Base-by-base conservation (phyloP, 92 coral and sea anemone species). In the Desmophyllum pertusum region DNA sequence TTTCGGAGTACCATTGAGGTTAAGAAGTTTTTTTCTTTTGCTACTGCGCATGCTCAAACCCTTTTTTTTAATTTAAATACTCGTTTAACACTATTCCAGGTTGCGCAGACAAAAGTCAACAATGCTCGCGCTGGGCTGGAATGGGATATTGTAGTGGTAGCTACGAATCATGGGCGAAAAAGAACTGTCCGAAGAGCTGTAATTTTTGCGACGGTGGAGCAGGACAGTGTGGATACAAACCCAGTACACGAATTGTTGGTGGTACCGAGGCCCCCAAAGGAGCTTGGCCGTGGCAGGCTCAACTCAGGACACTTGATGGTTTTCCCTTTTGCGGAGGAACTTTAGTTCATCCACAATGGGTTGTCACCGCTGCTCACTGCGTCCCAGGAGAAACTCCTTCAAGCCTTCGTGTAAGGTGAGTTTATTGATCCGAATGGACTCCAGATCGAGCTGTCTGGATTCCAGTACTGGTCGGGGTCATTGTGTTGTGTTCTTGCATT, bases 231-330 rank as follows among this genome's bases (percentile, higher is more conserved):
- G 83, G 83, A 2, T 78, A 70, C 79, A 69, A 66, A 85, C 89
- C 84, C 38, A 78, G 61, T 25, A 42, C 41, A 19, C 81, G 91
- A 25, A 88, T 88, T 52, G 91, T 88, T 0, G 91, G 91, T 78
- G 91, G 91, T 10, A 83, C 88, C 19, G 88, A 83, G 79, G 91
- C 91, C 5, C 91, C 91, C 1, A 30, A 72, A 85, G n/a, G n/a
- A n/a, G n/a, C n/a, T n/a, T n/a, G n/a, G n/a, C n/a, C n/a, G n/a
- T n/a, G n/a, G n/a, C n/a, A 89, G 43, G 92, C 88, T 30, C 81
- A 75, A 53, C 31, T 88, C 8, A 78, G 85, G 46, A 17, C 85
- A 13, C 19, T 31, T 8, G 72, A 70, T 6, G 88, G 85, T 15
- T 78, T 63, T 19, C 78, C 77, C 30, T 84, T 71, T 46, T 89